Conservation (phyloP, 2,113 vertebrate species). For the Xiphias gladius region DNA sequence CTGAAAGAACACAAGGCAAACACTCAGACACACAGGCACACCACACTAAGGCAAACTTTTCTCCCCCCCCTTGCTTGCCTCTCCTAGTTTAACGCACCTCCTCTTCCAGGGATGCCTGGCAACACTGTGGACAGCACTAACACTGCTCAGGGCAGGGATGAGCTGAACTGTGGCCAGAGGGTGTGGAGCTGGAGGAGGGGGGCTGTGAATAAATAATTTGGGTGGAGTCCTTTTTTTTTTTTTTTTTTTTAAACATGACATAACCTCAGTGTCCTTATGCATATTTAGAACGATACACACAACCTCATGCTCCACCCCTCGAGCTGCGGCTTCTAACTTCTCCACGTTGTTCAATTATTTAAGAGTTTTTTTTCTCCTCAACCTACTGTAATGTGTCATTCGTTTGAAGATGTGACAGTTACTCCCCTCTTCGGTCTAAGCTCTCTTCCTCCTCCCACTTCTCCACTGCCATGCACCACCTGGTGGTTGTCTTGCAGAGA, state of each 20-base stretch:
- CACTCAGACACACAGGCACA: conserved; percentile 39
- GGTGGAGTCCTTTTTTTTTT: conserved; percentile 44
- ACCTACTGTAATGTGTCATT: conserved; percentile 9
- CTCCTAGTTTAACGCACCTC: conserved; percentile 62
- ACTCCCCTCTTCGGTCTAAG: conserved; percentile 30
- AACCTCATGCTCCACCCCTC: not conserved
- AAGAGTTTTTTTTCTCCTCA: not conserved
- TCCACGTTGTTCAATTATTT: not conserved
- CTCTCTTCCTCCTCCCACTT: conserved; percentile 46
- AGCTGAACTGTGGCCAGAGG: conserved; percentile 60
- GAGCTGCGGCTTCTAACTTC: not conserved
- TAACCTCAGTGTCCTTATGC: conserved; percentile 5
- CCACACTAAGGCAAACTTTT: conserved; percentile 26
- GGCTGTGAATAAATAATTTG: conserved; percentile 66
- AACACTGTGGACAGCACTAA: conserved; percentile 61
- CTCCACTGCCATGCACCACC: conserved; percentile 72
- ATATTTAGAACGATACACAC: conserved; percentile 23
- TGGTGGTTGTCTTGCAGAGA: conserved; percentile 66
- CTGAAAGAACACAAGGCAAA: conserved; percentile 49
- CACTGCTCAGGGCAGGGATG: conserved; percentile 68
- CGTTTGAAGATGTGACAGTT: conserved; percentile 19
- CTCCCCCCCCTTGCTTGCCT: conserved; percentile 33
- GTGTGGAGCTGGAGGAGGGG: conserved; percentile 57
- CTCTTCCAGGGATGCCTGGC: conserved; percentile 75
- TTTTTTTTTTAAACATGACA: conserved; percentile 26